phyloP scores from a whole-genome alignment of 2,113 vertebrate genomes.

The Silurus meridionalis region DNA sequence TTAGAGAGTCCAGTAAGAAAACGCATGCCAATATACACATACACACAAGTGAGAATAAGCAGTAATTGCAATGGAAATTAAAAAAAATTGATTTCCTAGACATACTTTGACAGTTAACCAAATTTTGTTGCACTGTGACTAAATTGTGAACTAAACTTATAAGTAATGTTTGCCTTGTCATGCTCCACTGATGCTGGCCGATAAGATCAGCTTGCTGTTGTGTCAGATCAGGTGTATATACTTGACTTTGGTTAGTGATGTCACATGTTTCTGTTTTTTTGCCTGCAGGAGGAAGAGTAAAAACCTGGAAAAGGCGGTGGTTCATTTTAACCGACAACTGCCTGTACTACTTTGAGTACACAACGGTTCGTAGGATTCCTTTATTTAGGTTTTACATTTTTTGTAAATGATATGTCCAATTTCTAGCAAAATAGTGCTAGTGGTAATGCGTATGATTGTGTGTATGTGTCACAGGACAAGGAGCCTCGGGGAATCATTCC shows the following conservation, averaged over 20 bases:
- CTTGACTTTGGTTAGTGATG: slow-evolving; percentile 16
- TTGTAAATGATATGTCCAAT: too few species aligned
- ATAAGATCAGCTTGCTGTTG: neutral
- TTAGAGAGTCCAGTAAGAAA: neutral
- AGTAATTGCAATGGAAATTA: neutral
- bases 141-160: neutral
- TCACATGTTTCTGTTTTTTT: neutral
- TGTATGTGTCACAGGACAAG: slow-evolving; percentile 80
- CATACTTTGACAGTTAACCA: neutral
- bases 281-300: slow-evolving; percentile 51
- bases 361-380: slow-evolving; percentile 44
- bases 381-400: neutral
- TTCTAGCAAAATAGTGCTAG: neutral
- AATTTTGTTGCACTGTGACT: neutral
- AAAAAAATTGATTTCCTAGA: neutral
- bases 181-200: neutral
- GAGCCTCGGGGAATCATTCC: slow-evolving; percentile 97
- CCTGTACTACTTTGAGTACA: slow-evolving; percentile 58
- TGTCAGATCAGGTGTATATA: neutral
- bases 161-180: slow-evolving; percentile 11
- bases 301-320: slow-evolving; percentile 58
- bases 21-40: neutral
- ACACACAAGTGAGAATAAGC: neutral
- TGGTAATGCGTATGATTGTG: neutral
- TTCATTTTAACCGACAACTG: slow-evolving; percentile 59